phyloP scores from a whole-genome alignment of 1,140 invertebrate species.

The Mizuhopecten yessoensis region DNA sequence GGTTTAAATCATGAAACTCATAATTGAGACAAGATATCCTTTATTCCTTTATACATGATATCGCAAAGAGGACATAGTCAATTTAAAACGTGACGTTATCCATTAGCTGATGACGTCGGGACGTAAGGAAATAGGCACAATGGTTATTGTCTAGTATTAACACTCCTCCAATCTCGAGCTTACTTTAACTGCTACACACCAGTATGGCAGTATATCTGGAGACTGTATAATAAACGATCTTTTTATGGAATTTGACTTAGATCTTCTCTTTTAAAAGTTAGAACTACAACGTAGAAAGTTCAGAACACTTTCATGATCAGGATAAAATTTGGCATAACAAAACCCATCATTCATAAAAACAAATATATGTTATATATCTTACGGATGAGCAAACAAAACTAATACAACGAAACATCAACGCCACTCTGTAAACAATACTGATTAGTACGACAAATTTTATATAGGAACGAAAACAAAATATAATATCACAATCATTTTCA shows the following conservation, averaged over 20 bases:
- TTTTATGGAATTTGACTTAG: not conserved
- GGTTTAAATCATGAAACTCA: not conserved
- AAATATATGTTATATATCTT: too few relatives aligned
- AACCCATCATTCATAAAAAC: too few relatives aligned
- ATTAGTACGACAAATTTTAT: too few relatives aligned
- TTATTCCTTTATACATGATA: not conserved
- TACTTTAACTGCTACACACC: not conserved
- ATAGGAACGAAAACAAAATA: too few relatives aligned
- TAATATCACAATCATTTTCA: too few relatives aligned
- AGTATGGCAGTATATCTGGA: not conserved
- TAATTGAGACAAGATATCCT: not conserved
- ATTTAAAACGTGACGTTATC: conserved; percentile 6
- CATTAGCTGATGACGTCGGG: conserved; percentile 9
- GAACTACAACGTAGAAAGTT: too few relatives aligned
- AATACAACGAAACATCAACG: too few relatives aligned
- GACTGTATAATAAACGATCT: not conserved
- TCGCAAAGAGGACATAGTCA: not conserved
- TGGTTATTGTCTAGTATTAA: conserved; percentile 12
- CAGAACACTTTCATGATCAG: too few relatives aligned
- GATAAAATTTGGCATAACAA: too few relatives aligned
- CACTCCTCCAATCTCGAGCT: not conserved
- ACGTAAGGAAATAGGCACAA: not conserved
- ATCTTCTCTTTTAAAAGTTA: too few relatives aligned
- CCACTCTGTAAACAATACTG: too few relatives aligned
- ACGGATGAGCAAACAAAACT: too few relatives aligned